Percentiles rank a stretch among this genome's conserved stretches.
These are phyloP conservation scores for Donacobius atricapilla DNA, from an alignment of 2,113 vertebrate genomes.

Conservation along the genomic window DNA sequence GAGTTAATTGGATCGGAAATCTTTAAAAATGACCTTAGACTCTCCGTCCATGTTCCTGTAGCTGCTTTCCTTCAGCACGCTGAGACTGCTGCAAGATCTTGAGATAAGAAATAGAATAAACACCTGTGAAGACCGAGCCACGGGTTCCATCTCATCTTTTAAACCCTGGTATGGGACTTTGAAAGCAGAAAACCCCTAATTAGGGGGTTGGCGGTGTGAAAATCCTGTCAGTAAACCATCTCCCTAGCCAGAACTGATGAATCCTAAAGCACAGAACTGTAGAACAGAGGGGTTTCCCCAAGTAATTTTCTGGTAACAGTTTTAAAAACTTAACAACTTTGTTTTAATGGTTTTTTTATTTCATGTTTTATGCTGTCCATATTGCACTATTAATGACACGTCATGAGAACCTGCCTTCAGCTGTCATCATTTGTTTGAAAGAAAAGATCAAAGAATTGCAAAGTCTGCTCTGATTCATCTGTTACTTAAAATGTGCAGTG, in stretches of 20 bases:
- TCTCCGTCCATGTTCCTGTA: too few relatives aligned
- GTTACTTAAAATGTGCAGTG: not conserved
- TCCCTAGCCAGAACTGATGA: not conserved
- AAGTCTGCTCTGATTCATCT: not conserved
- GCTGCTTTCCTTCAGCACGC: too few relatives aligned
- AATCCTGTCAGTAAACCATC: not conserved
- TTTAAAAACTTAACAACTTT: not conserved
- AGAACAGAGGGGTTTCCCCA: constrained; percentile 5
- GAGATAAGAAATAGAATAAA: too few relatives aligned
- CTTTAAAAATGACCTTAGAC: too few relatives aligned
- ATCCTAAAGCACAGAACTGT: constrained; percentile 24
- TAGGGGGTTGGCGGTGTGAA: too few relatives aligned
- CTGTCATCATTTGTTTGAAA: not conserved
- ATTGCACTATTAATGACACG: not conserved
- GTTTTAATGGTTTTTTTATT: not conserved
- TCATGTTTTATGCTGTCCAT: not conserved
- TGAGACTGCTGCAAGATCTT: too few relatives aligned
- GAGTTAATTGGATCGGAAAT: too few relatives aligned
- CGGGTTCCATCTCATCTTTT: too few relatives aligned
- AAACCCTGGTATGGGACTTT: too few relatives aligned
- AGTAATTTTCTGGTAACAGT: not conserved
- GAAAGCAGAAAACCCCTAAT: too few relatives aligned
- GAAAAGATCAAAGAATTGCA: not conserved
- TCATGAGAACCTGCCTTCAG: not conserved
- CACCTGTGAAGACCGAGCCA: too few relatives aligned